Conservation (phyloP, 2,888 invertebrate species). For the Hybos culiciformis region DNA sequence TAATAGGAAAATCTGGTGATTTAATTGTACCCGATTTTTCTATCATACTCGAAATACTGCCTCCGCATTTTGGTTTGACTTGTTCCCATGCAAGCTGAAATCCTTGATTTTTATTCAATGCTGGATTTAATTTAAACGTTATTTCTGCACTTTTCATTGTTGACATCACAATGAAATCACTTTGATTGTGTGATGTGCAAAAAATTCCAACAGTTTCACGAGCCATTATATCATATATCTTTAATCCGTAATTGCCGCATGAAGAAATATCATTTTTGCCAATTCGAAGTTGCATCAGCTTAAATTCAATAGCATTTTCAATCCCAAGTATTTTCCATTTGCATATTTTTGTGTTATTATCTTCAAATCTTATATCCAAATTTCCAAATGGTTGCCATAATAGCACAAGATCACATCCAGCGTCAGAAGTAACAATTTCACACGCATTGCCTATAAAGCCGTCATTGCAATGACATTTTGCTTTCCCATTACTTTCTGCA, state of each 20-base stretch:
- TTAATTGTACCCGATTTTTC: constrained; percentile 67
- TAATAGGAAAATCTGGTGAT: constrained; percentile 80
- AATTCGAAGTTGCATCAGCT: constrained; percentile 53
- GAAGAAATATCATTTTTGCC: no score
- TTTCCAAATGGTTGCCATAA: no score
- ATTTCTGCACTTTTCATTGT: no score
- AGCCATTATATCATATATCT: no score
- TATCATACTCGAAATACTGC: no score
- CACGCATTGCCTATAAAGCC: constrained; percentile 56
- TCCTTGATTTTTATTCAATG: constrained; percentile 43
- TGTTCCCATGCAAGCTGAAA: constrained; percentile 68
- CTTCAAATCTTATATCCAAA: no score
- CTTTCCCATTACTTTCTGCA: constrained; percentile 22
- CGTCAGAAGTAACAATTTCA: no score
- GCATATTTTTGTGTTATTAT: constrained; percentile 48
- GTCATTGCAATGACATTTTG: constrained; percentile 50
- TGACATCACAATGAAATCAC: no score
- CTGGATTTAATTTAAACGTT: no score
- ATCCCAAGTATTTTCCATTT: constrained; percentile 70
- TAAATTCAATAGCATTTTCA: constrained; percentile 47
- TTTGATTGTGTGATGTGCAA: constrained; percentile 54
- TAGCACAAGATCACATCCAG: no score
- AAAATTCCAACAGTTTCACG: constrained; percentile 54
- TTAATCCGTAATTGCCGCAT: no score
- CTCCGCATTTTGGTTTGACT: constrained; percentile 59